These are phyloP conservation scores for Aelia acuminata DNA, from an alignment of 2,888 invertebrate genomes.

Conservation along the genomic window DNA sequence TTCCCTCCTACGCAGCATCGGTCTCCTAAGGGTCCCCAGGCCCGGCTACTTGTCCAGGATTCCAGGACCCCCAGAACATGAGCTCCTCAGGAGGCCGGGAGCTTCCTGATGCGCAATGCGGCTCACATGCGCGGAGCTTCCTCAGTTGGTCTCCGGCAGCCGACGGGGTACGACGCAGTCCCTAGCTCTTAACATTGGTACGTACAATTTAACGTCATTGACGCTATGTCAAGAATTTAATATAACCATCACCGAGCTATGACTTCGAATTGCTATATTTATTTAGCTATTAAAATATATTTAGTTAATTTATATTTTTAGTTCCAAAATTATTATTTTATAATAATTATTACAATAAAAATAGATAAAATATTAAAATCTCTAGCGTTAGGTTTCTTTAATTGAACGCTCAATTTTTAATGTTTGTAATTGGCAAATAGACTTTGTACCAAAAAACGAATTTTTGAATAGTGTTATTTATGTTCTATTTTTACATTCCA, in stretches of 20 bases:
- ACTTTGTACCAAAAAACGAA: too few relatives aligned
- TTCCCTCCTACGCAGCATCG: not conserved
- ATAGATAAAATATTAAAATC: not conserved
- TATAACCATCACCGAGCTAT: not conserved
- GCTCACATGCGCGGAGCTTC: slow-evolving; percentile 60
- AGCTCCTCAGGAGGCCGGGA: slow-evolving; percentile 31
- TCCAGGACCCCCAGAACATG: not conserved
- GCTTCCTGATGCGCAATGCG: slow-evolving; percentile 60
- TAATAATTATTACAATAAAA: not conserved
- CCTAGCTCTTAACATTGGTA: slow-evolving; percentile 19
- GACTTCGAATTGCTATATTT: not conserved
- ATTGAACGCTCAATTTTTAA: not conserved
- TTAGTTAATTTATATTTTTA: too few relatives aligned
- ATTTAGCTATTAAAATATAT: too few relatives aligned
- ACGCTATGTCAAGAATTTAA: not conserved
- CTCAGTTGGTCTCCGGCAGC: slow-evolving; percentile 24
- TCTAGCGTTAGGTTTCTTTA: not conserved
- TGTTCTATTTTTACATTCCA: too few relatives aligned
- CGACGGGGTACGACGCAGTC: slow-evolving; percentile 34
- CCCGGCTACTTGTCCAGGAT: not conserved
- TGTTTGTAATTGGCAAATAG: too few relatives aligned
- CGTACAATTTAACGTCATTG: not conserved
- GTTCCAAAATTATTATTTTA: not conserved
- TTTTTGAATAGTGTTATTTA: too few relatives aligned
- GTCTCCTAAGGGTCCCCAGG: not conserved